These are phyloP conservation scores for Drosophila acutilabella DNA, from an alignment of 2,888 invertebrate species.

Conservation along the genomic window DNA sequence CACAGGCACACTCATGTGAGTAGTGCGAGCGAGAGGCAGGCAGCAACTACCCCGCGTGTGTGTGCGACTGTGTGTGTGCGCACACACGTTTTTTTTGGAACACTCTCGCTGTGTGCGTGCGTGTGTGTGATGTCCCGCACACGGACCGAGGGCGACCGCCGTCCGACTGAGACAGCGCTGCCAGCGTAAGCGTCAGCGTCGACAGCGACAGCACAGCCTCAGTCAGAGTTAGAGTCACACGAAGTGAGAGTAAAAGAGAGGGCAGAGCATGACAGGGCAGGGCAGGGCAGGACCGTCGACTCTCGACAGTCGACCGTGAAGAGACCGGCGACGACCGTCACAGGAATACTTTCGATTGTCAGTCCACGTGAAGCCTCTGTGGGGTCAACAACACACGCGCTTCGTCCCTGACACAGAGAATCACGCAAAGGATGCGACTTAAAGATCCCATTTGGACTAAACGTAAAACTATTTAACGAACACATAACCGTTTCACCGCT, in stretches of 20 bases:
- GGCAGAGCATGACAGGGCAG: conserved; percentile 3
- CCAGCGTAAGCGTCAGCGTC: conserved; percentile 43
- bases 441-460: conserved; percentile 54
- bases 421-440: conserved; percentile 26
- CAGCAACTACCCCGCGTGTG: conserved; percentile 54
- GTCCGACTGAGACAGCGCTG: conserved; percentile 29
- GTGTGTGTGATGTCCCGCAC: conserved; percentile 42
- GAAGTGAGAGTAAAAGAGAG: conserved; percentile 43
- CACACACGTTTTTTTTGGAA: conserved; percentile 41
- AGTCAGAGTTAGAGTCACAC: conserved; percentile 16
- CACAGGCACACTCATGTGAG: conserved; percentile 4
- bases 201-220: conserved; percentile 60
- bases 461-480: conserved; percentile 19
- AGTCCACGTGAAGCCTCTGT: conserved; percentile 85
- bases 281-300: conserved; percentile 32
- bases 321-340: conserved; percentile 71
- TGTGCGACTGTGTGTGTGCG: conserved; percentile 6
- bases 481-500: conserved; percentile 4
- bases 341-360: conserved; percentile 80
- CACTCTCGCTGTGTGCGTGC: conserved; percentile 25
- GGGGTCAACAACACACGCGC: conserved; percentile 84
- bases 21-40: conserved; percentile 50
- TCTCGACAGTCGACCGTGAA: conserved; percentile 27
- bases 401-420: conserved; percentile 47
- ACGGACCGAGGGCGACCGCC: conserved; percentile 45